Conservation (phyloP, 1,140 invertebrate species). For the Lasioglossum albipes region DNA sequence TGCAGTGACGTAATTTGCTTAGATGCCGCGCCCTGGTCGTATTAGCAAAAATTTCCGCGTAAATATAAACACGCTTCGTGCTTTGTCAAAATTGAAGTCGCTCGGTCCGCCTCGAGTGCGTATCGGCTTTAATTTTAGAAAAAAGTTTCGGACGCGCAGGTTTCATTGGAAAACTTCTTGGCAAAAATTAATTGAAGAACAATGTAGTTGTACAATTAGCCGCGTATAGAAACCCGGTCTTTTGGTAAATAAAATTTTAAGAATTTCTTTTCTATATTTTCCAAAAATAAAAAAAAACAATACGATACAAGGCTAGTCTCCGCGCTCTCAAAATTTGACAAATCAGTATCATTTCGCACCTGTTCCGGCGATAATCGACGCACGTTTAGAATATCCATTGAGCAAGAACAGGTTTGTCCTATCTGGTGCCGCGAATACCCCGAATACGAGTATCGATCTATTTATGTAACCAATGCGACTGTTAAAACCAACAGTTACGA, state of each 20-base stretch:
- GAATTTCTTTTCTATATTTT: too few species aligned
- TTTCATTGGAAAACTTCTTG: not conserved
- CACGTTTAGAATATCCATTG: not conserved
- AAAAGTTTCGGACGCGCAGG: not conserved
- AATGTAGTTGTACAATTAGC: too few species aligned
- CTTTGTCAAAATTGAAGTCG: not conserved
- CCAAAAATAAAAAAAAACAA: too few species aligned
- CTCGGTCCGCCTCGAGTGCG: fast-evolving
- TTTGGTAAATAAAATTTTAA: too few species aligned
- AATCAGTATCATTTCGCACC: not conserved
- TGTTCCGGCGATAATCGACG: constrained; percentile 2
- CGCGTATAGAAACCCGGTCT: too few species aligned
- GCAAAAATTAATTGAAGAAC: not conserved
- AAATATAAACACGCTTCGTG: not conserved
- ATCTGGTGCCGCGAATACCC: constrained; percentile 4
- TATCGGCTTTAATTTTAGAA: not conserved
- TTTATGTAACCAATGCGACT: not conserved
- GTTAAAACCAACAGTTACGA: not conserved
- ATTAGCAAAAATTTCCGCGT: not conserved
- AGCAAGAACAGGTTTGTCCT: constrained; percentile 34
- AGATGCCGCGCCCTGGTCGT: not conserved
- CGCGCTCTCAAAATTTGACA: not conserved
- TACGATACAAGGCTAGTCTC: not conserved
- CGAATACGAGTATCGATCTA: constrained; percentile 27
- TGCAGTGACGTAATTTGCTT: constrained; percentile 30